phyloP scores from a whole-genome alignment of 2,888 invertebrate species.

The Stramonita haemastoma region DNA sequence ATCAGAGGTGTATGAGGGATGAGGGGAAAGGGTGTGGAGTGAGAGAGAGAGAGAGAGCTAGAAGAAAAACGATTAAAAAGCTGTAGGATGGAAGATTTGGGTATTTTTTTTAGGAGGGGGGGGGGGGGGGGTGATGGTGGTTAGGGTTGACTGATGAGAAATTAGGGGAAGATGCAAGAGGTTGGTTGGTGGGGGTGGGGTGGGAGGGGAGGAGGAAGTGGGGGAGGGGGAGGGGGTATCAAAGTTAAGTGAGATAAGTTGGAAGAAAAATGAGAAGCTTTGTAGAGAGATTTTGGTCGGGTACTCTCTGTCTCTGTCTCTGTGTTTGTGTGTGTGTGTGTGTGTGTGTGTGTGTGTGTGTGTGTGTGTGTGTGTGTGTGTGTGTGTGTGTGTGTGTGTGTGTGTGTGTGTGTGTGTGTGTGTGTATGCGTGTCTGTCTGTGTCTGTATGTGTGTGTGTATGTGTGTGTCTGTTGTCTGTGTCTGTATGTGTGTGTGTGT shows the following conservation, averaged over 20 bases:
- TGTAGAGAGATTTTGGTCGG: no score
- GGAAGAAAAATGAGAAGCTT: no score
- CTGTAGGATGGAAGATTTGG: no score
- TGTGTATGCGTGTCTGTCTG: no score
- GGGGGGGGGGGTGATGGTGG: not conserved
- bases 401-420: slow-evolving; percentile 14
- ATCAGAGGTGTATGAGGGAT: not conserved
- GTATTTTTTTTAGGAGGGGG: not conserved
- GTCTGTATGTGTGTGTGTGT: not conserved
- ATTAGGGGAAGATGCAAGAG: not conserved
- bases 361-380: no score
- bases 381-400: not conserved
- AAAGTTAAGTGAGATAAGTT: no score
- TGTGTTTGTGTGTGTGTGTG: no score
- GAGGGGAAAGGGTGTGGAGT: not conserved
- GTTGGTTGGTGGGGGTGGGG: no score
- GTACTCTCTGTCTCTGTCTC: no score
- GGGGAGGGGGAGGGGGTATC: no score
- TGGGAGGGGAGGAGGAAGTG: no score
- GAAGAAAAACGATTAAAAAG: not conserved
- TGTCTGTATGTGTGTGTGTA: not conserved
- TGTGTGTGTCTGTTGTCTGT: slow-evolving; percentile 3
- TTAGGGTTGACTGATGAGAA: not conserved
- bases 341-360: no score
- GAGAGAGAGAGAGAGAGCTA: not conserved